Base-by-base conservation (phyloP, 37 sponge, comb jelly and placozoan species). In the Bolinopsis microptera region DNA sequence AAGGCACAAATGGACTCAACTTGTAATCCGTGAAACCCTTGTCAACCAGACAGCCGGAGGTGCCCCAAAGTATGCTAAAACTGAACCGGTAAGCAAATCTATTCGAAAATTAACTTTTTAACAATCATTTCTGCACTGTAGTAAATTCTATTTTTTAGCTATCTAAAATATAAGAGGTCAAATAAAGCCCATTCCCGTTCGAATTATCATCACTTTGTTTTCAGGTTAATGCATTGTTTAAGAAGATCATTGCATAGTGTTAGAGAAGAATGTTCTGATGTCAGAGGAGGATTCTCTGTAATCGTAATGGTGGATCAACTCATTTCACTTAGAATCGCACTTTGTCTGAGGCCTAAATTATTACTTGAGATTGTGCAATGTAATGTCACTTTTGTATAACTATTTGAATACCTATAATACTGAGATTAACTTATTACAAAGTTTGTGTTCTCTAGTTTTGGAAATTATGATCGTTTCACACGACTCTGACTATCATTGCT, bases 1-100 rank as follows among this genome's bases (percentile, higher is more conserved):
- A 1, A 40, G 90, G 0, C 90, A 86, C 90, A 86, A 86, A 48
- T 86, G 90, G 90, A 86, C 90, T 86, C 90, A 86, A 26, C 90
- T 86, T 26, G 90, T 86, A 23, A 86, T 86, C 22, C 41, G 90
- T 0, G 90, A 86, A 22, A 86, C 90, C 16, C 61, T 86, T 5
- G 35, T 34, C 5, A 86, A 86, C 26, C 90, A 86, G 35, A 86
- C 90, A 2, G 90, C 90, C 36, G 90, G 90, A 40, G 90, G 90
- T n/a, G 35, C 35, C 25, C 90, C 90, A 0, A 86, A 34, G 39
- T 86, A 86, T 41, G 90, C 90, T 41, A 86, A 86, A 86, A 86
- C 90, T 86, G 90, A 86, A 27, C 90, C 90, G 61, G 90, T 86
- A 41, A 5, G 75, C 18, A 48, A 48, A 61, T 61, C 68, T 21